These are phyloP conservation scores for Anas bernieri DNA, from an alignment of 2,797 vertebrate species.

Conservation along the genomic window DNA sequence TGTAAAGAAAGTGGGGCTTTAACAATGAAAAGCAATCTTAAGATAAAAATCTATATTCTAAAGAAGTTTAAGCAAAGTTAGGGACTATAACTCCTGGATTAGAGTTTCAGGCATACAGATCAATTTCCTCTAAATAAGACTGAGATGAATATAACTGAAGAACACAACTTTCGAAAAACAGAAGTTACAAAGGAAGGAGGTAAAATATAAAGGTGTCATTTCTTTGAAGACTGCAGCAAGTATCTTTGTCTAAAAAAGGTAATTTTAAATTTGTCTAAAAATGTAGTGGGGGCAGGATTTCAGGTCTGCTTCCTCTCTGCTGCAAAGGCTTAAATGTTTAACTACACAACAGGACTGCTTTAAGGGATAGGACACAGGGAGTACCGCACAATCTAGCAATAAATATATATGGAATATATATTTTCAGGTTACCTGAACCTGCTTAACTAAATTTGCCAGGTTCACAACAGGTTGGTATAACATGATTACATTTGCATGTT, in stretches of 20 bases:
- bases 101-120: background rate
- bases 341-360: background rate
- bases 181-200: background rate
- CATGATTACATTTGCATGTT: background rate
- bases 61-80: background rate
- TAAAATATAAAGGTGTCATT: background rate
- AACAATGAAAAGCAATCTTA: background rate
- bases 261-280: background rate
- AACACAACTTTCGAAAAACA: background rate
- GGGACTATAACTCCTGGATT: background rate
- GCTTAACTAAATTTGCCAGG: background rate
- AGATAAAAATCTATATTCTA: background rate
- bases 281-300: background rate
- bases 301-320: background rate
- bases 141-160: background rate
- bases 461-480: background rate
- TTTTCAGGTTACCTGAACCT: background rate
- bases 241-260: background rate
- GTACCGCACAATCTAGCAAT: background rate
- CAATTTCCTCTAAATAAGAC: background rate
- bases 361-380: background rate
- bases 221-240: fast-evolving
- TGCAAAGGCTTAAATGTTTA: background rate
- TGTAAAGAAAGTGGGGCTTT: background rate
- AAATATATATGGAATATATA: background rate